Evolutionary conservation across 1,140 invertebrate species (phyloP).

Genomic region (Pseudomyrmex gracilis): DNA sequence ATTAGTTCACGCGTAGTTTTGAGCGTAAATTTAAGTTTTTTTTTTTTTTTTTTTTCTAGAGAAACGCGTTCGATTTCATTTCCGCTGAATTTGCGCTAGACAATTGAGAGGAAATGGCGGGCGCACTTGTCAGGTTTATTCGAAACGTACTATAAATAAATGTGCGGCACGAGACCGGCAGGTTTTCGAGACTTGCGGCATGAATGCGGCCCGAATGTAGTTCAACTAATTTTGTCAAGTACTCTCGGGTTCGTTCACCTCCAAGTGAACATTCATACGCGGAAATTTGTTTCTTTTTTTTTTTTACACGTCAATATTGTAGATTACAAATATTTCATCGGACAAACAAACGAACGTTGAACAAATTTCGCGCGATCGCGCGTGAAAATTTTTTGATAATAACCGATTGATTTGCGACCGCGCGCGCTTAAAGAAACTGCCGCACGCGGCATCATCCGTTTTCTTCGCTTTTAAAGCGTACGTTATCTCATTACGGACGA

Average conservation of each 20-base stretch:
- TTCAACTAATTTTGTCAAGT: constrained; percentile 80
- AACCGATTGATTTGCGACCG: constrained; percentile 9
- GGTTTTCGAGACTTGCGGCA: constrained; percentile 67
- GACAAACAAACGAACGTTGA: too few species aligned
- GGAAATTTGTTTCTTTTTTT: constrained; percentile 28
- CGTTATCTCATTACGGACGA: constrained; percentile 41
- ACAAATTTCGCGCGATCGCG: too few species aligned
- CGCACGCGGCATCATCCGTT: neutral
- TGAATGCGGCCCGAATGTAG: constrained; percentile 76
- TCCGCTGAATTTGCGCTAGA: neutral
- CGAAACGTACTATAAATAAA: constrained; percentile 79
- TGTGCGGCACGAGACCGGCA: constrained; percentile 73
- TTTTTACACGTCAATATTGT: neutral
- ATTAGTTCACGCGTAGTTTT: too few species aligned
- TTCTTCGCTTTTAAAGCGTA: constrained; percentile 26
- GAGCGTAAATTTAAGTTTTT: too few species aligned
- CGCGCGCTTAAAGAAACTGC: neutral
- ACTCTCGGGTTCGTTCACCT: constrained; percentile 80
- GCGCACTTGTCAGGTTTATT: constrained; percentile 34
- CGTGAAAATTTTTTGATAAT: neutral
- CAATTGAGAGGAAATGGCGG: constrained; percentile 40
- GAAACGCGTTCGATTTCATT: too few species aligned
- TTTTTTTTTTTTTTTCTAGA: too few species aligned
- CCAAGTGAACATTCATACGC: constrained; percentile 61
- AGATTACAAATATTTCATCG: too few species aligned